Conservation (phyloP, 2,888 invertebrate species). For the Pilophorus perplexus region DNA sequence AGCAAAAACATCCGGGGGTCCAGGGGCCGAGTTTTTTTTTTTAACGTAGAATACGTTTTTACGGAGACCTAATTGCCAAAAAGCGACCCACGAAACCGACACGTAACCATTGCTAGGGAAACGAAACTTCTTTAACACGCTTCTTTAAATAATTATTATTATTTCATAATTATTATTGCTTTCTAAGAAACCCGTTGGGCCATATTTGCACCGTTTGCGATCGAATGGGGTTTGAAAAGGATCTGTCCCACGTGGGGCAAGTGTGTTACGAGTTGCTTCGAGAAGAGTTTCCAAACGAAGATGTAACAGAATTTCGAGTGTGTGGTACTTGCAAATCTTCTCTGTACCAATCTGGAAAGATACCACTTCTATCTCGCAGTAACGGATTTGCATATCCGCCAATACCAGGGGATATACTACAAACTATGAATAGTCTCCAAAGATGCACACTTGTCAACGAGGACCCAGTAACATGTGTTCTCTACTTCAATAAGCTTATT, state of each 20-base stretch:
- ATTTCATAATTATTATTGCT: no score
- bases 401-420: constrained; percentile 13
- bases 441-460: constrained; percentile 38
- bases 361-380: background rate
- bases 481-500: constrained; percentile 49
- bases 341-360: background rate
- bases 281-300: constrained; percentile 5
- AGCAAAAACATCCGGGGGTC: no score
- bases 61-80: no score
- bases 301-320: background rate
- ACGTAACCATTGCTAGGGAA: no score
- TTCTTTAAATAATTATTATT: no score
- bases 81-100: no score
- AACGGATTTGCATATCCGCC: no score
- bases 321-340: background rate
- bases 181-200: background rate
- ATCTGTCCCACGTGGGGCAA: background rate
- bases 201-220: constrained; percentile 13
- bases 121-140: no score
- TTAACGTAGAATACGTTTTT: no score
- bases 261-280: background rate
- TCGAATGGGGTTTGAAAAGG: constrained; percentile 7
- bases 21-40: no score
- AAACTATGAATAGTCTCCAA: constrained; percentile 21
- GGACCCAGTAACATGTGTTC: constrained; percentile 35